These are phyloP conservation scores for Phymorhynchus buccinoides DNA, from an alignment of 1,140 invertebrate genomes.

Conservation along the genomic window DNA sequence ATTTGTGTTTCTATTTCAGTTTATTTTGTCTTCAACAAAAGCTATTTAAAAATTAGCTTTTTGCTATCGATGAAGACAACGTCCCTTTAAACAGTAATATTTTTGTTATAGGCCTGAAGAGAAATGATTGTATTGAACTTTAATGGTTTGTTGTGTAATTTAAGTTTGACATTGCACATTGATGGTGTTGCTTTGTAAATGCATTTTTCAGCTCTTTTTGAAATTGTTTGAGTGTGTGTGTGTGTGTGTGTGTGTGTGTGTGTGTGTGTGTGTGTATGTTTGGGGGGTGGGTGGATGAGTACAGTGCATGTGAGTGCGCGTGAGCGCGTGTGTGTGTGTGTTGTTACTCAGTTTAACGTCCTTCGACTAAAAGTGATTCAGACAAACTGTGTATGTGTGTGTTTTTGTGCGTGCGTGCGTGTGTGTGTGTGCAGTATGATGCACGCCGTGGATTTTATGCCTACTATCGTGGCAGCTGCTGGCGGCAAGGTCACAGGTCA, in stretches of 20 bases:
- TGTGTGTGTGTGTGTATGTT: not conserved
- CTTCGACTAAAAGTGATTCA: no score
- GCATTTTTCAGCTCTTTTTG: not conserved
- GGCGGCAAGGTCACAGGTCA: conserved; percentile 43
- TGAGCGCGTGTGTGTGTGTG: not conserved
- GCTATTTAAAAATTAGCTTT: no score
- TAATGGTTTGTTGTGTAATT: no score
- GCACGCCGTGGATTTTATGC: conserved; percentile 67
- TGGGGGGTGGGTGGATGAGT: not conserved
- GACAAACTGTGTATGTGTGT: not conserved
- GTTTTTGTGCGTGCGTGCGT: not conserved
- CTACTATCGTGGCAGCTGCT: conserved; percentile 61
- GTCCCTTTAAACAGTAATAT: no score
- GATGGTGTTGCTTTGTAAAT: not conserved
- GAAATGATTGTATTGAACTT: no score
- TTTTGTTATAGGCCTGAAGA: no score
- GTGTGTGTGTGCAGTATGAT: conserved; percentile 58
- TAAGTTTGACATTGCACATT: no score
- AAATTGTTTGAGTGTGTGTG: not conserved
- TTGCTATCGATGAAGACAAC: no score
- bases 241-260: not conserved
- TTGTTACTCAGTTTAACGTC: no score
- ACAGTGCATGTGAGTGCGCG: not conserved
- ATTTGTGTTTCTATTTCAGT: no score
- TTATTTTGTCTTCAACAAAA: no score